Percentiles rank a stretch among this genome's conserved stretches.
Evolutionary conservation across 35 echinoderm and acorn worm species (phyloP).

Genomic region (Anneissia japonica): DNA sequence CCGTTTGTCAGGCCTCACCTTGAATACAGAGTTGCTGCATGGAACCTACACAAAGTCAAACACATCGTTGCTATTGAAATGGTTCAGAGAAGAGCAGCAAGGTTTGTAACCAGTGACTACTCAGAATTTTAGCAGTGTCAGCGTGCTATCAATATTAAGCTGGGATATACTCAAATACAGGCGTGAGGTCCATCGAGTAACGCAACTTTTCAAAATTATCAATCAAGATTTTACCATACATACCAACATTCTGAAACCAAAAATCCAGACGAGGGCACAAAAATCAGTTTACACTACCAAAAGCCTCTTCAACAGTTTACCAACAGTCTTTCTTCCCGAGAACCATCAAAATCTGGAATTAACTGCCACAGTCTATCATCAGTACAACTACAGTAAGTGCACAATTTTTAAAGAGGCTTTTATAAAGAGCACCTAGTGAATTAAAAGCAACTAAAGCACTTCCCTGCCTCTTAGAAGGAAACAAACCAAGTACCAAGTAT

Average conservation of each 20-base stretch:
- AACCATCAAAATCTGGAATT: too few species aligned
- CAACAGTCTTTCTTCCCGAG: too few species aligned
- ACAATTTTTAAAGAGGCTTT: too few species aligned
- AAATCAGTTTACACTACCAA: too few species aligned
- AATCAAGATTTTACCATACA: neutral
- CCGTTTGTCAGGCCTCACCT: slow-evolving; percentile 6
- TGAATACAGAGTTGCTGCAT: slow-evolving; percentile 10
- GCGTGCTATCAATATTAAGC: neutral
- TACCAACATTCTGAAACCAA: neutral
- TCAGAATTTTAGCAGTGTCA: neutral
- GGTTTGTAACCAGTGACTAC: slow-evolving; percentile 6
- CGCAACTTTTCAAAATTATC: neutral
- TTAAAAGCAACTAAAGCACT: too few species aligned
- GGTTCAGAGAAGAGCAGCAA: slow-evolving; percentile 8
- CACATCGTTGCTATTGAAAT: neutral
- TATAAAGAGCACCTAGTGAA: too few species aligned
- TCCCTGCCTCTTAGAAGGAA: too few species aligned
- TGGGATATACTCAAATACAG: neutral
- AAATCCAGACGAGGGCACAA: neutral
- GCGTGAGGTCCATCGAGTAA: neutral
- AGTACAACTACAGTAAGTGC: too few species aligned
- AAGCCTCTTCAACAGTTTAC: too few species aligned
- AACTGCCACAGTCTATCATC: too few species aligned
- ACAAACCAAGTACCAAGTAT: too few species aligned
- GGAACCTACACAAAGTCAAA: neutral